A percentile compares a stretch with the other conserved stretches of the same genome.
phyloP scores from a whole-genome alignment of 64 coral and sea anemone species.

The Anthopleura sola region DNA sequence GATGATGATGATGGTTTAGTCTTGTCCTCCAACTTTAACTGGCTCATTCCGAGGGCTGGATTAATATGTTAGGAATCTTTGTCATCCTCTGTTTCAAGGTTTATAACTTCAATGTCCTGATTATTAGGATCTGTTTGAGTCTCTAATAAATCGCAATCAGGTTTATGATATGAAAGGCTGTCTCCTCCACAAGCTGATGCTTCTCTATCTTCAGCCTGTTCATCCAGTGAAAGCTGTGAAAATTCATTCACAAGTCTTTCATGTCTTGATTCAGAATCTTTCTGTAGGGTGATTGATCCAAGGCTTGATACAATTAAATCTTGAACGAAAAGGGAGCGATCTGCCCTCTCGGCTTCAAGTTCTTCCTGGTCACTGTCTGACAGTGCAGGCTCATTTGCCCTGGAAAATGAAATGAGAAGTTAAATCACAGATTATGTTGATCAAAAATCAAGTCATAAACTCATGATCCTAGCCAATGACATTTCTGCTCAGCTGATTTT shows the following conservation, averaged over 20 bases:
- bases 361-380: conserved; percentile 72
- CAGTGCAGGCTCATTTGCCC: conserved; percentile 80
- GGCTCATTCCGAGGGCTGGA: neutral
- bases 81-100: conserved; percentile 84
- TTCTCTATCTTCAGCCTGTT: neutral
- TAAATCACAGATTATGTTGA: neutral
- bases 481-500: too few relatives aligned
- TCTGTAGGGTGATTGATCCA: conserved; percentile 35
- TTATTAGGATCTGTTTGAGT: conserved; percentile 64
- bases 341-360: conserved; percentile 71
- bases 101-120: conserved; percentile 96
- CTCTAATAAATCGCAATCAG: conserved; percentile 47
- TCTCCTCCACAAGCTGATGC: conserved; percentile 20
- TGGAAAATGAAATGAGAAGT: conserved; percentile 20
- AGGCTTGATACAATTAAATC: conserved; percentile 96
- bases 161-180: conserved; percentile 13
- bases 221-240: conserved; percentile 51
- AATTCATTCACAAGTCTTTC: conserved; percentile 52
- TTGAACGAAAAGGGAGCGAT: conserved; percentile 93
- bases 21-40: neutral
- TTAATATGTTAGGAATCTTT: conserved; percentile 85
- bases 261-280: neutral
- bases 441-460: too few relatives aligned
- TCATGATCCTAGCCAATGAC: too few relatives aligned
- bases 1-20: neutral